A percentile compares a stretch with the other conserved stretches of the same genome.
phyloP scores from a whole-genome alignment of 2,797 vertebrate genomes.

The Tauraco hartlaubi region DNA sequence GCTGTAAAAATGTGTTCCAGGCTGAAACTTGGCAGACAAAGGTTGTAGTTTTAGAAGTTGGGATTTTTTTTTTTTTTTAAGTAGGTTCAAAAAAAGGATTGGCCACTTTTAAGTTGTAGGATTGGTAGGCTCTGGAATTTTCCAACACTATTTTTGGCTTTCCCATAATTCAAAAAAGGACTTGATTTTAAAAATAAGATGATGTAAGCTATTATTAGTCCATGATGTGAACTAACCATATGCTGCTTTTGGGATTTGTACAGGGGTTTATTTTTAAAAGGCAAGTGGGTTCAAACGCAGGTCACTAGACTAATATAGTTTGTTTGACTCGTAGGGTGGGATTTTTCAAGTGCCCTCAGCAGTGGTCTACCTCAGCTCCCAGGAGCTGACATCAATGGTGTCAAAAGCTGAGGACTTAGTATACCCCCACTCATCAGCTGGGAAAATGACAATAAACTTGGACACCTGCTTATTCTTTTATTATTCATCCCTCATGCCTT shows the following conservation, averaged over 20 bases:
- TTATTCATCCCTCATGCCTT: not conserved
- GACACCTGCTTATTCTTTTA: not conserved
- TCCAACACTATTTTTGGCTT: constrained; percentile 52
- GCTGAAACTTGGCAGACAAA: constrained; percentile 76
- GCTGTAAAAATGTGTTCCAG: constrained; percentile 79
- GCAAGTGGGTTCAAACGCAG: constrained; percentile 53
- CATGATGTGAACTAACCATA: constrained; percentile 69
- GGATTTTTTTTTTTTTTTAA: not conserved
- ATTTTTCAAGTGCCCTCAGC: constrained; percentile 20
- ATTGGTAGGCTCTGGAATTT: constrained; percentile 72
- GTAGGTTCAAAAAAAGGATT: constrained; percentile 48
- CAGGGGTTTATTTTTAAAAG: constrained; percentile 68
- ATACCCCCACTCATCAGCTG: not conserved
- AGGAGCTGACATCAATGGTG: not conserved
- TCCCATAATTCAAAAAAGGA: constrained; percentile 46
- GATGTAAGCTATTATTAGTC: constrained; percentile 73
- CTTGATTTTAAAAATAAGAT: constrained; percentile 63
- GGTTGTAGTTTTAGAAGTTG: constrained; percentile 62
- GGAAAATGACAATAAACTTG: not conserved
- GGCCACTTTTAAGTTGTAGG: constrained; percentile 48
- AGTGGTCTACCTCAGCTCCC: not conserved
- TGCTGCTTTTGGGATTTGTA: constrained; percentile 55
- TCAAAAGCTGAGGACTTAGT: not conserved
- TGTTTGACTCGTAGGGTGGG: constrained; percentile 43
- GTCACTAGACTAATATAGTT: constrained; percentile 66